These are phyloP conservation scores for Neodiprion virginianus DNA, from an alignment of 1,140 invertebrate species.

Conservation along the genomic window DNA sequence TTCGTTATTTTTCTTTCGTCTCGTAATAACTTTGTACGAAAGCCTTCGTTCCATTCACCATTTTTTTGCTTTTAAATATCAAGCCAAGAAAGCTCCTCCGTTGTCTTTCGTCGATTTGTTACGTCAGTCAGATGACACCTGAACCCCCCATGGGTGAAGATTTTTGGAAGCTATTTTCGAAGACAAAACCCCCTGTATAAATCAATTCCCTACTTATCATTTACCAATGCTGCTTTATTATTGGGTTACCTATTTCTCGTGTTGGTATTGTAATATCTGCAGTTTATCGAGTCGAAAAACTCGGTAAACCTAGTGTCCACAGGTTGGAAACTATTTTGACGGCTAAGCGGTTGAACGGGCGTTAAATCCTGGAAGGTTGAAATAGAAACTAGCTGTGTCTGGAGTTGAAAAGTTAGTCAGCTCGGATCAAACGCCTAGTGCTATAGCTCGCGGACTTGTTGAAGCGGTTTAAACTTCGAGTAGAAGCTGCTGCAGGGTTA, in stretches of 20 bases:
- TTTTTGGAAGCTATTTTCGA: too few relatives aligned
- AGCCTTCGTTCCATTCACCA: background rate
- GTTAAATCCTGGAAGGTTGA: too few relatives aligned
- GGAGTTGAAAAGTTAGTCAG: too few relatives aligned
- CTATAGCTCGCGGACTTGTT: too few relatives aligned
- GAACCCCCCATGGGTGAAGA: too few relatives aligned
- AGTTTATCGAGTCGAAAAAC: too few relatives aligned
- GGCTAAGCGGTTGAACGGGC: too few relatives aligned
- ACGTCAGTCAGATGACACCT: background rate
- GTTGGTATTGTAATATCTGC: background rate
- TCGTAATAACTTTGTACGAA: background rate
- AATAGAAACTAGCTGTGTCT: too few relatives aligned
- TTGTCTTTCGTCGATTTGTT: background rate
- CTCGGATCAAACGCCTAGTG: too few relatives aligned
- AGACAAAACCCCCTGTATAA: background rate
- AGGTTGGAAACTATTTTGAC: background rate
- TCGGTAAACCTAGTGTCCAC: too few relatives aligned
- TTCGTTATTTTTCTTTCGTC: constrained; percentile 13
- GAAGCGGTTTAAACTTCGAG: too few relatives aligned
- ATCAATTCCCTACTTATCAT: background rate
- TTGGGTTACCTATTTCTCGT: background rate
- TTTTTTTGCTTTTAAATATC: background rate
- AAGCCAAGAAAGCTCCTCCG: background rate
- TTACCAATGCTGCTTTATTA: background rate
- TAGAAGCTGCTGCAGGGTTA: too few relatives aligned